A percentile compares a stretch with the other conserved stretches of the same genome.
These are phyloP conservation scores for Sitobion miscanthi DNA, from an alignment of 1,140 invertebrate genomes.

Conservation along the genomic window DNA sequence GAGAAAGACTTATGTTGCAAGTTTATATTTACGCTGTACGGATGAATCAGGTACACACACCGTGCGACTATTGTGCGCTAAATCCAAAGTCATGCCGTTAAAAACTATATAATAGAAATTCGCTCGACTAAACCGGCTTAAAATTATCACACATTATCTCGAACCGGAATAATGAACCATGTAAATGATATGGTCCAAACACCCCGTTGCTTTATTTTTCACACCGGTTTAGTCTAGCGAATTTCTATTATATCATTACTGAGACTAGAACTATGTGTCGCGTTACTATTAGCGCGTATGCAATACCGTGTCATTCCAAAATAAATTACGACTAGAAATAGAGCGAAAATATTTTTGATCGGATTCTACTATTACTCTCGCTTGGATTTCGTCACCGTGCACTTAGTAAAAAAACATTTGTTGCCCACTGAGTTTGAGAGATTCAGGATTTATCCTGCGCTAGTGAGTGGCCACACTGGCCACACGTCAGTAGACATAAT, in stretches of 20 bases:
- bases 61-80: too few relatives aligned
- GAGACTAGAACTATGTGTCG: conserved; percentile 64
- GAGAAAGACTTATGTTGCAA: too few relatives aligned
- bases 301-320: conserved; percentile 59
- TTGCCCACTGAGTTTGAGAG: conserved; percentile 55
- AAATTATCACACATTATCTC: too few relatives aligned
- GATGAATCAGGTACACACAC: too few relatives aligned
- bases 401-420: conserved; percentile 43
- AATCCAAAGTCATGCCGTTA: not conserved
- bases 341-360: conserved; percentile 26
- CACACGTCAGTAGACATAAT: conserved; percentile 56
- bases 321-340: conserved; percentile 18
- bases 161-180: too few relatives aligned
- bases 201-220: too few relatives aligned
- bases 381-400: conserved; percentile 44
- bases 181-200: too few relatives aligned
- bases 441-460: conserved; percentile 61
- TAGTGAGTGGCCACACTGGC: conserved; percentile 54
- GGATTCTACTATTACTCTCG: conserved; percentile 47
- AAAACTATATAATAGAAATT: not conserved
- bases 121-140: too few relatives aligned
- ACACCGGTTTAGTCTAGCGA: too few relatives aligned
- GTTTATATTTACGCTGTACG: too few relatives aligned
- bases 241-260: not conserved
- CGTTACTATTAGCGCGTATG: conserved; percentile 62